Percentiles rank a stretch among this genome's conserved stretches.
phyloP scores from a whole-genome alignment of 2,113 vertebrate genomes.

The Salvator merianae region DNA sequence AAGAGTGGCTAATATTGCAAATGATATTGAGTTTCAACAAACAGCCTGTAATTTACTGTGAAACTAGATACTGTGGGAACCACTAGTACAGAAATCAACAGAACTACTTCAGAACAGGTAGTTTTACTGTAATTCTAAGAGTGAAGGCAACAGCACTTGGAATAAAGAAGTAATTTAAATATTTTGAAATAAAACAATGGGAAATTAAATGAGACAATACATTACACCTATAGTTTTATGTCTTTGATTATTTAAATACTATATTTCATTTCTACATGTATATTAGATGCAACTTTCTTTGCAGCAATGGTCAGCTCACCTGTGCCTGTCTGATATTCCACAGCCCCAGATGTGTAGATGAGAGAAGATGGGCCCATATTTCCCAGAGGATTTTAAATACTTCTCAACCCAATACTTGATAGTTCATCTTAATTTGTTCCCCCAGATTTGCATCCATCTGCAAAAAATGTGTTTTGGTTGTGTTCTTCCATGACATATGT shows the following conservation, averaged over 20 bases:
- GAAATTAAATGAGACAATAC: neutral
- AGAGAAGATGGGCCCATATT: slow-evolving; percentile 47
- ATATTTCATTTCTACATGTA: neutral
- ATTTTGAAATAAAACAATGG: slow-evolving; percentile 19
- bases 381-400: slow-evolving; percentile 44
- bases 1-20: slow-evolving; percentile 8
- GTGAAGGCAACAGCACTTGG: neutral
- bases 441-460: slow-evolving; percentile 31
- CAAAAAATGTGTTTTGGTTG: slow-evolving; percentile 18
- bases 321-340: slow-evolving; percentile 68
- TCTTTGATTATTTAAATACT: neutral
- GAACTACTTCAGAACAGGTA: neutral
- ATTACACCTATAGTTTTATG: neutral
- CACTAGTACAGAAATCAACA: neutral
- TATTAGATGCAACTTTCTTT: neutral
- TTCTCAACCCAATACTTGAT: slow-evolving; percentile 50
- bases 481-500: slow-evolving; percentile 32
- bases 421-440: slow-evolving; percentile 26
- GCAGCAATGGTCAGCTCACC: slow-evolving; percentile 70
- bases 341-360: slow-evolving; percentile 47
- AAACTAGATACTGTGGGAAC: neutral
- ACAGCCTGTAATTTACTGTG: neutral
- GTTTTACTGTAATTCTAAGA: slow-evolving; percentile 7
- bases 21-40: slow-evolving; percentile 19
- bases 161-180: neutral